A percentile compares a stretch with the other conserved stretches of the same genome.
Evolutionary conservation across 1,140 invertebrate genomes (phyloP).

Genomic region (Rhynchophorus ferrugineus): DNA sequence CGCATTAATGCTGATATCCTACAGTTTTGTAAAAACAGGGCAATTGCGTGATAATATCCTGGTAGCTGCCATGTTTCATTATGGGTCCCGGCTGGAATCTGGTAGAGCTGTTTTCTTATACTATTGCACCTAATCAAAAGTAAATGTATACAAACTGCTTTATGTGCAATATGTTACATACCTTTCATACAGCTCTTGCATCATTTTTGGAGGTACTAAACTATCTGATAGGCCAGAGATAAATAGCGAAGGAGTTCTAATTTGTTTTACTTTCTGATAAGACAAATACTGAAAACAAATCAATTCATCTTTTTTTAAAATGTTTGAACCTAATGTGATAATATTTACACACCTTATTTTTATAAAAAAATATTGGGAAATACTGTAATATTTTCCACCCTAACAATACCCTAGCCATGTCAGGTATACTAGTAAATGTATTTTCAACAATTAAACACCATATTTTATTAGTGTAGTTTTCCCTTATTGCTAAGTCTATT

Average conservation of each 20-base stretch:
- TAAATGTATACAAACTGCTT: neutral
- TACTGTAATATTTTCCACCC: constrained; percentile 62
- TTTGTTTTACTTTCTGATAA: constrained; percentile 56
- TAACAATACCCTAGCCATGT: constrained; percentile 75
- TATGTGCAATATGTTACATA: neutral
- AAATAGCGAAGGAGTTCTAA: constrained; percentile 66
- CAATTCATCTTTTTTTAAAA: neutral
- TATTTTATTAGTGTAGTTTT: constrained; percentile 65
- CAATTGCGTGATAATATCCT: constrained; percentile 38
- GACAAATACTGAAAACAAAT: constrained; percentile 60
- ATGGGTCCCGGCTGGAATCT: constrained; percentile 70
- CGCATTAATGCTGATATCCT: constrained; percentile 18
- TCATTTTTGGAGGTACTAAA: constrained; percentile 81
- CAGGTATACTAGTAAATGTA: constrained; percentile 90
- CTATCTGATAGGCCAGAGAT: constrained; percentile 75
- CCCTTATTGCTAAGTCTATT: constrained; percentile 72
- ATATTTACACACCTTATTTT: constrained; percentile 63
- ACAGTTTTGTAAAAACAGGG: constrained; percentile 36
- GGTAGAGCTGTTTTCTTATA: constrained; percentile 60
- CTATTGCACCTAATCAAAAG: constrained; percentile 53
- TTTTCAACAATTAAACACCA: constrained; percentile 88
- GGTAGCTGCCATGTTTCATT: constrained; percentile 76
- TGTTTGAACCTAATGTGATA: neutral
- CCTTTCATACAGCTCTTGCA: constrained; percentile 58
- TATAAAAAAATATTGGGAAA: constrained; percentile 68